Evolutionary conservation across 2,888 invertebrate species (phyloP).

Genomic region (Ennomos fuscantarius): DNA sequence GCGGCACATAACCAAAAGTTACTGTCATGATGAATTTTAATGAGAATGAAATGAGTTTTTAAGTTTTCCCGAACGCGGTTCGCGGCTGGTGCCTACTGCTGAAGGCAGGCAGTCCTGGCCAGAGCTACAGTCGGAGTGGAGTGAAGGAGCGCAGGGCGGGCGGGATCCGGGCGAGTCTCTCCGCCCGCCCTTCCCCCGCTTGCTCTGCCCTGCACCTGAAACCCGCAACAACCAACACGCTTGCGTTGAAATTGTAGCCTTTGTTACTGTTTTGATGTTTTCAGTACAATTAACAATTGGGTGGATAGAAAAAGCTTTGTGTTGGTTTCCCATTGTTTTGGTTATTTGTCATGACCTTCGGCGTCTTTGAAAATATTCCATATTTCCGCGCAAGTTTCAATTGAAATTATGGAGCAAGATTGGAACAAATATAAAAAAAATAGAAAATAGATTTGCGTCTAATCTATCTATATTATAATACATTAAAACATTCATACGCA

Average conservation of each 20-base stretch:
- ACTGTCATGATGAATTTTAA: constrained; percentile 19
- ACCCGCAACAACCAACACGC: constrained; percentile 39
- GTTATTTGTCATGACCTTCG: too few relatives aligned
- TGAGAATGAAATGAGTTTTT: constrained; percentile 7
- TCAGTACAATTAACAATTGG: constrained; percentile 13
- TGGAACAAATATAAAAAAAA: too few relatives aligned
- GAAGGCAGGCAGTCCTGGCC: constrained; percentile 34
- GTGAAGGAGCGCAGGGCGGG: constrained; percentile 53
- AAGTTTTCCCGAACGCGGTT: constrained; percentile 44
- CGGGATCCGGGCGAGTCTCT: constrained; percentile 39
- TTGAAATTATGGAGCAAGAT: too few relatives aligned
- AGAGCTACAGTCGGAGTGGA: constrained; percentile 49
- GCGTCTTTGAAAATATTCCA: too few relatives aligned
- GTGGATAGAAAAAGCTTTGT: not conserved
- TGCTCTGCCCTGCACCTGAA: constrained; percentile 29
- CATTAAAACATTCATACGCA: too few relatives aligned
- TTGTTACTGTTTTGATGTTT: constrained; percentile 14
- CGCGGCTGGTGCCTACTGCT: constrained; percentile 13
- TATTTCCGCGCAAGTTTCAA: too few relatives aligned
- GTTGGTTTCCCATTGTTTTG: too few relatives aligned
- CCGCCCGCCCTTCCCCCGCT: constrained; percentile 44
- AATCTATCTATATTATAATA: too few relatives aligned
- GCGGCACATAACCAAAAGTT: not conserved
- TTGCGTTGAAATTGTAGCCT: constrained; percentile 37
- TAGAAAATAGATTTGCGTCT: too few relatives aligned